Evolutionary conservation across 2,888 invertebrate species (phyloP), one percentile per base, ranked within the genome.

Genomic region (Theretra japonica): DNA sequence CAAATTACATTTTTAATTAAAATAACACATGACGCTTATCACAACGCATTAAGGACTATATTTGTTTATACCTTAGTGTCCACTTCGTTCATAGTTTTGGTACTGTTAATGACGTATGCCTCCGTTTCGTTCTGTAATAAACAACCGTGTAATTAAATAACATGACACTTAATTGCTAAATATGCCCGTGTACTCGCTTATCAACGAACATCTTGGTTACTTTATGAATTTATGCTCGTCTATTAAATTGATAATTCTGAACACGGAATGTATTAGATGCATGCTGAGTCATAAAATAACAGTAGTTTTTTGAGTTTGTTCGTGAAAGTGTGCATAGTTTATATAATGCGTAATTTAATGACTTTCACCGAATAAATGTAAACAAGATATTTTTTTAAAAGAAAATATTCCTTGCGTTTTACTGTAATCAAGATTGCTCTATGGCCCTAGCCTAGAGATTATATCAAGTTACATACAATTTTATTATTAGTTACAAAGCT

Each of bases 61-160:
- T 83, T 82, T 75, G 76, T 79, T 78, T 83, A 82, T 83, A 96
- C 96, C 91, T 97, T 97, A 80, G 95, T 96, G 86, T 97, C 96
- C 95, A 98, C 96, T 79, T 95, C 96, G 82, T 96, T 96, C 96
- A 98, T 96, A 1, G 96, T 96, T 60, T 94, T 94, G 56, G 97
- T 93, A 50, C 97, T 97, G 72, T 96, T 97, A 85, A 97, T 98
- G 17, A 97, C 97, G 85, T 97, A 98, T 70, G 95, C 94, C 80
- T 97, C 96, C 11, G 97, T 97, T 86, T 97, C 97, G 80, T 96
- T 95, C 92, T 97, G 96, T 75, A 23, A 70, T 33, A 56, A 70
- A 53, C 19, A n/a, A 33, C 41, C 62, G 53, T 50, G n/a, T 8
- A 53, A 28, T 23, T 30, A 30, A 33, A 33, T 62, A 4, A 62